These are phyloP conservation scores for Euclidia mi DNA, from an alignment of 2,888 invertebrate genomes.

Conservation along the genomic window DNA sequence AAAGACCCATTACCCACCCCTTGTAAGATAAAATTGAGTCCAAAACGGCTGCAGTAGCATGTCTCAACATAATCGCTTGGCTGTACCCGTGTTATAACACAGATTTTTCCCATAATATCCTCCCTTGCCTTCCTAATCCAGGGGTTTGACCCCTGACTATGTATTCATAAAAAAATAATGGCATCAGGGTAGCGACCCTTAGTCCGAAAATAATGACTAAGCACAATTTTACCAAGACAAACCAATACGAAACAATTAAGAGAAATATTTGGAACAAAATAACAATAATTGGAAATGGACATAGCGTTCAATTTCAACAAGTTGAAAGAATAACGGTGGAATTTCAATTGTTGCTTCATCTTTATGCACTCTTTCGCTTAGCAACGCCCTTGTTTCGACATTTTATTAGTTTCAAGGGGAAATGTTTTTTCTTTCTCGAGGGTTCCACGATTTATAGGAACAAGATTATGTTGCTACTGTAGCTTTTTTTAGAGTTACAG, in stretches of 20 bases:
- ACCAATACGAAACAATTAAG: conserved; percentile 25
- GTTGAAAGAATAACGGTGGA: conserved; percentile 32
- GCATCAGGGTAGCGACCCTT: background rate
- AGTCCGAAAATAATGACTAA: conserved; percentile 8
- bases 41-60: no score
- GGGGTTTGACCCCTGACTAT: background rate
- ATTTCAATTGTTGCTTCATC: conserved; percentile 40
- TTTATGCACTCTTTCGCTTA: conserved; percentile 42
- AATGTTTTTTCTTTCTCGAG: conserved; percentile 28
- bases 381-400: conserved; percentile 29
- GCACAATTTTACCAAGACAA: conserved; percentile 8
- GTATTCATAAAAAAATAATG: conserved; percentile 5
- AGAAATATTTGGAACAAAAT: conserved; percentile 25
- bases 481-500: no score
- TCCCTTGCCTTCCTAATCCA: background rate
- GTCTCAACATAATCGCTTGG: no score
- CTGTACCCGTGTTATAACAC: no score
- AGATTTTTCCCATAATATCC: background rate
- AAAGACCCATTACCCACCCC: no score
- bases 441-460: background rate
- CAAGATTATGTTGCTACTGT: background rate
- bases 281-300: conserved; percentile 35
- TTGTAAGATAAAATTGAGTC: no score
- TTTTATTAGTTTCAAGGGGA: conserved; percentile 44
- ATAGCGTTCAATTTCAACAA: conserved; percentile 22